Base-by-base conservation (phyloP, 2,113 vertebrate species). In the Pseudolaguvia tuberculata region DNA sequence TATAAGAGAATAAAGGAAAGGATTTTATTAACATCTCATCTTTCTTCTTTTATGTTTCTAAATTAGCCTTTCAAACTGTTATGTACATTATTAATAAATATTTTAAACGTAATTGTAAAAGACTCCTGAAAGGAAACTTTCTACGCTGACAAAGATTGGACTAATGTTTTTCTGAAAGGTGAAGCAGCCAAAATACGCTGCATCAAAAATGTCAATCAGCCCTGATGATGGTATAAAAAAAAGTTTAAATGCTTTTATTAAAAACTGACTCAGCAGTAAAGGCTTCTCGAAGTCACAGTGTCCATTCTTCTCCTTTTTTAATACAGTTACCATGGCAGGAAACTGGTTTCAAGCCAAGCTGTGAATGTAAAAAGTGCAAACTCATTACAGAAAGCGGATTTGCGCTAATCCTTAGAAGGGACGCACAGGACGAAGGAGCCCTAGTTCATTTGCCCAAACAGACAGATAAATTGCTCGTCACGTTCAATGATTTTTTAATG, bases 311-410 rank as follows among this genome's bases (percentile, higher is more conserved):
- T 73, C 55, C 45, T 51, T 67, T n/a, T 61, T 50, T 59, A 63
- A 57, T 74, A 39, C 45, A 69, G 65, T 53, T 58, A 67, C 58
- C 52, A 14, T 65, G 50, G 55, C 59, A 70, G 68, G 52, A 56
- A 47, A 61, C 75, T 66, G 59, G 72, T 73, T 77, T 53, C 9
- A 25, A 9, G 61, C 39, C 42, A 53, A 5, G 74, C 58, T 67
- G 45, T 20, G 39, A 53, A 8, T 61, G 53, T 70, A 72, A 51
- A 48, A 66, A 53, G 53, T 53, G 71, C 52, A 70, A 52, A 79
- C 71, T 75, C 78, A 79, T 77, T 74, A 77, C 45, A 35, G 78
- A 71, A 31, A 48, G 75, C 57, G 77, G 74, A 82, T 79, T 59
- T 77, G 75, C 20, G 2, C 65, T 77, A 79, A 82, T 82, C 77